Conservation (phyloP, 2,888 invertebrate genomes). For the Brassicogethes aeneus region DNA sequence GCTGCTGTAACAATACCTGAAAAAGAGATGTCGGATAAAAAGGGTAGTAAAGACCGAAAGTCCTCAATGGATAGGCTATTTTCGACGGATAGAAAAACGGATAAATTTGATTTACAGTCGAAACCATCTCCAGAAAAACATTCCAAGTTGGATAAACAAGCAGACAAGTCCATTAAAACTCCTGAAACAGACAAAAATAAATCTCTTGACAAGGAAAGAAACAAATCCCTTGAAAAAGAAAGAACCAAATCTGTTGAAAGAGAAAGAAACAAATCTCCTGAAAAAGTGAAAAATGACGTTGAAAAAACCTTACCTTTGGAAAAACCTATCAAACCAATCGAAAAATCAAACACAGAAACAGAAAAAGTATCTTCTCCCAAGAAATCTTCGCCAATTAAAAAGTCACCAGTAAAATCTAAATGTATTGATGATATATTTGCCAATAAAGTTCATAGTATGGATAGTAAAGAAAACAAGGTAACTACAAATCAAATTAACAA, state of each 20-base stretch:
- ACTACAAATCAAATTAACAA: too few species aligned
- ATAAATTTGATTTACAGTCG: too few species aligned
- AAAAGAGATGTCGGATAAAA: constrained; percentile 38
- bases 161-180: too few species aligned
- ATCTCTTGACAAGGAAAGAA: constrained; percentile 13
- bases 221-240: constrained; percentile 3
- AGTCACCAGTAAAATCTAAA: constrained; percentile 18
- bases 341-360: constrained; percentile 19
- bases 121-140: constrained; percentile 20
- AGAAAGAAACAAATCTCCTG: constrained; percentile 20
- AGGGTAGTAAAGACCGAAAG: constrained; percentile 34
- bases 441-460: constrained; percentile 14
- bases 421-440: constrained; percentile 26
- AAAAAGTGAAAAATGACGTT: constrained; percentile 14
- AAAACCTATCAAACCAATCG: constrained; percentile 7
- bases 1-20: constrained; percentile 31
- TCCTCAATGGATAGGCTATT: constrained; percentile 49
- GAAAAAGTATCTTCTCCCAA: constrained; percentile 12
- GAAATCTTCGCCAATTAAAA: constrained; percentile 10
- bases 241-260: constrained; percentile 5
- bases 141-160: too few species aligned
- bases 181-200: constrained; percentile 14
- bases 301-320: neutral
- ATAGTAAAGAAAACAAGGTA: constrained; percentile 23
- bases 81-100: constrained; percentile 21